Conservation (phyloP, 2,888 invertebrate genomes). For the Acanthosepion pharaonis region DNA sequence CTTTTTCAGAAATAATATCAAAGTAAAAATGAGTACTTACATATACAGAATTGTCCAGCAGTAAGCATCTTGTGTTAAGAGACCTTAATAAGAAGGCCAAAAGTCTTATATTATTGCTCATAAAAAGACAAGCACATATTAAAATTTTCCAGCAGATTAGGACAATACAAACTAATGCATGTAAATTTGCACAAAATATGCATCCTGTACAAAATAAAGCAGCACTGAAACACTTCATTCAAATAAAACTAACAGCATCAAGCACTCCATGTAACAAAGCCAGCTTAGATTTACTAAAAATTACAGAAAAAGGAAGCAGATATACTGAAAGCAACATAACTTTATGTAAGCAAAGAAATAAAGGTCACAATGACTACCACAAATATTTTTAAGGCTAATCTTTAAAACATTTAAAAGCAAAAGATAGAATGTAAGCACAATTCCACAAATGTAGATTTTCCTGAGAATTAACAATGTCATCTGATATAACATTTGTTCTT, state of each 20-base stretch:
- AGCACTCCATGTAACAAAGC: constrained; percentile 36
- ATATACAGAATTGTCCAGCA: constrained; percentile 46
- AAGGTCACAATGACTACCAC: background rate
- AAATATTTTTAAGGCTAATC: background rate
- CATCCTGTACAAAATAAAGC: background rate
- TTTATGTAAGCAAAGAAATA: background rate
- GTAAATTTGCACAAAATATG: no score
- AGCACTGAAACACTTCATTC: constrained; percentile 14
- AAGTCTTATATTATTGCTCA: background rate
- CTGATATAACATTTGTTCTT: no score
- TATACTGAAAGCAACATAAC: constrained; percentile 41
- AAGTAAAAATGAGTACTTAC: background rate
- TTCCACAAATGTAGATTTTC: background rate
- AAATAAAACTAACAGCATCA: constrained; percentile 40
- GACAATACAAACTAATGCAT: constrained; percentile 24
- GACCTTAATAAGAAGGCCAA: constrained; percentile 46
- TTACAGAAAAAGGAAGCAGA: constrained; percentile 36
- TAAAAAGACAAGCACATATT: background rate
- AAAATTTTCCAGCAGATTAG: background rate
- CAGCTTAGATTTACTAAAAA: constrained; percentile 38
- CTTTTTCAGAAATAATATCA: no score
- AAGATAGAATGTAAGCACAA: background rate
- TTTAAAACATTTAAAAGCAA: background rate
- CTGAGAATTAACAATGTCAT: no score
- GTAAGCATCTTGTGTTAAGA: constrained; percentile 44